Evolutionary conservation across 2,888 invertebrate species (phyloP).

Genomic region (Pristionchus mayeri): DNA sequence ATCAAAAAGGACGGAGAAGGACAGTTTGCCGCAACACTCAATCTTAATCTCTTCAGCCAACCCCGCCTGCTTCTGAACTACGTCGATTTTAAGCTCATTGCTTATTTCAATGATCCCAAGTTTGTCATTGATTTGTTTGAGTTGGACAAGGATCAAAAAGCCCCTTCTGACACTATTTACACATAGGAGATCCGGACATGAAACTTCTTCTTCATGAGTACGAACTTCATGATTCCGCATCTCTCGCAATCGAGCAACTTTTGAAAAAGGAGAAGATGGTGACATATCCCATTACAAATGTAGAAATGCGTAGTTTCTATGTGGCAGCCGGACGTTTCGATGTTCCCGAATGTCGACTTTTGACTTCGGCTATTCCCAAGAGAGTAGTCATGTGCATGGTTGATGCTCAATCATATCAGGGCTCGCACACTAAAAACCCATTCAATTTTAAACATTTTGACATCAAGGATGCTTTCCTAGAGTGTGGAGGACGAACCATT

Average conservation of each 20-base stretch:
- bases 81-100: conserved; percentile 24
- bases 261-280: neutral
- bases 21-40: neutral
- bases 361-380: neutral
- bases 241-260: neutral
- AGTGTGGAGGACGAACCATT: neutral
- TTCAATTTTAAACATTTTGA: conserved; percentile 22
- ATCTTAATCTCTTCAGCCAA: conserved; percentile 46
- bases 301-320: conserved; percentile 14
- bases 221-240: neutral
- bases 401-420: neutral
- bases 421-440: neutral
- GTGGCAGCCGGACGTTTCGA: neutral
- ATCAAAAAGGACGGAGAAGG: neutral
- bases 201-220: conserved; percentile 3
- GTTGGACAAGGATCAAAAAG: neutral
- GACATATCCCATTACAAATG: neutral
- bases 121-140: conserved; percentile 14
- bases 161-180: neutral
- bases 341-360: neutral
- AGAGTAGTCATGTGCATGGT: neutral
- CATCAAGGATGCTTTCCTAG: neutral
- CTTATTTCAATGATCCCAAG: conserved; percentile 18
- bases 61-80: conserved; percentile 22
- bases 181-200: neutral